Base-by-base conservation (phyloP, 2,888 invertebrate species). In the Diloba caeruleocephala region DNA sequence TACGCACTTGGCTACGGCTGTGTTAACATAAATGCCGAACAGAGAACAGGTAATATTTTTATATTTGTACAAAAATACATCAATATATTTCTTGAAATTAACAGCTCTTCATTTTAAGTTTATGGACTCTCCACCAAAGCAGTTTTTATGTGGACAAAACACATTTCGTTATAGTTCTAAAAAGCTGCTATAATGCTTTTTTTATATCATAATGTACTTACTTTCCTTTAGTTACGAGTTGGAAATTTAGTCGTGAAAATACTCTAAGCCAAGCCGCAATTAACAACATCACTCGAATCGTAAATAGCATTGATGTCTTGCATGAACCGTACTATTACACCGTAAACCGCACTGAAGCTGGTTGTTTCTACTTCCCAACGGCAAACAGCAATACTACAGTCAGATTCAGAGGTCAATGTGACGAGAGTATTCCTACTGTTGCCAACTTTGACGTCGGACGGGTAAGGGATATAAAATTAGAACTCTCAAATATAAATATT, bases 1-100 rank as follows among this genome's bases (percentile, higher is more conserved):
- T 96, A 94, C 61, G 87, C 95, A 2, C 91, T 95, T 0, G 94
- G 95, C 1, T 96, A 95, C 90, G 94, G 94, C 21, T 96, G 96
- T 73, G 76, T 74, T 0, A 89, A 94, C 65, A 77, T 91, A 25
- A 86, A 86, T 41, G 68, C 81, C 7, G 68, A 92, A 29, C 59
- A 72, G 45, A 90, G 90, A 67, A 78, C 84, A 71, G 82, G 94
- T 94, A 75, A 69, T 13, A 13, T 7, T 12, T 8, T 12, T 8
- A 15, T 8, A 32, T 12, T 26, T 26, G 8, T 9, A 8, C 34
- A 2, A 5, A 10, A 3, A 21, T 23, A 31, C 1, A 21, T 10
- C 3, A 21, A 3, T 17, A 14, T 17, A 6, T 19, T 19, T 6
- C 8, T 5, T 5, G 23, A 23, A 6, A 7, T 14, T n/a, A n/a